phyloP scores from a whole-genome alignment of 2,888 invertebrate species.

The Bombyx huttoni region DNA sequence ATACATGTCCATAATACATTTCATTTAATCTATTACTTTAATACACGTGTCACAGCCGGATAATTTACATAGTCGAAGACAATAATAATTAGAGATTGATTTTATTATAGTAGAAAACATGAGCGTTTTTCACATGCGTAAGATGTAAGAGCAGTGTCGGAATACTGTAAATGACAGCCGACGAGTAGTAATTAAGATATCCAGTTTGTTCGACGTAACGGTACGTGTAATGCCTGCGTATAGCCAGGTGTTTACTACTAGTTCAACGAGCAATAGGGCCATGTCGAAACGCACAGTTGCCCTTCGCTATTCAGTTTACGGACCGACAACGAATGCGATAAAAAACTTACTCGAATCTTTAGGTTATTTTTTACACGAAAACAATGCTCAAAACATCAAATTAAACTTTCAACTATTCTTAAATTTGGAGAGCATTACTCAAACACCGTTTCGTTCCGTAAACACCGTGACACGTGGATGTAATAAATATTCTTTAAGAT shows the following conservation, averaged over 20 bases:
- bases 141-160: neutral
- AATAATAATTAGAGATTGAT: neutral
- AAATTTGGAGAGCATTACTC: neutral
- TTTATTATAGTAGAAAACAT: neutral
- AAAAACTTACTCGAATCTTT: neutral
- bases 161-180: neutral
- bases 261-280: conserved; percentile 24
- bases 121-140: neutral
- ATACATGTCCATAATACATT: neutral
- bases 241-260: conserved; percentile 30
- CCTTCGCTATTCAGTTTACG: neutral
- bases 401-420: neutral
- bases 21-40: neutral
- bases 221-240: conserved; percentile 35
- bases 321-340: neutral
- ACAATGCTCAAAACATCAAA: neutral
- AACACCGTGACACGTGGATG: neutral
- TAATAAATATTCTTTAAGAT: neutral
- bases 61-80: neutral
- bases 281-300: conserved; percentile 20
- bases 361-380: neutral
- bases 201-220: conserved; percentile 43
- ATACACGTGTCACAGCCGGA: neutral
- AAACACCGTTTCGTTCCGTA: neutral
- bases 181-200: conserved; percentile 20